phyloP scores from a whole-genome alignment of 2,113 vertebrate genomes.

The Tyto alba region DNA sequence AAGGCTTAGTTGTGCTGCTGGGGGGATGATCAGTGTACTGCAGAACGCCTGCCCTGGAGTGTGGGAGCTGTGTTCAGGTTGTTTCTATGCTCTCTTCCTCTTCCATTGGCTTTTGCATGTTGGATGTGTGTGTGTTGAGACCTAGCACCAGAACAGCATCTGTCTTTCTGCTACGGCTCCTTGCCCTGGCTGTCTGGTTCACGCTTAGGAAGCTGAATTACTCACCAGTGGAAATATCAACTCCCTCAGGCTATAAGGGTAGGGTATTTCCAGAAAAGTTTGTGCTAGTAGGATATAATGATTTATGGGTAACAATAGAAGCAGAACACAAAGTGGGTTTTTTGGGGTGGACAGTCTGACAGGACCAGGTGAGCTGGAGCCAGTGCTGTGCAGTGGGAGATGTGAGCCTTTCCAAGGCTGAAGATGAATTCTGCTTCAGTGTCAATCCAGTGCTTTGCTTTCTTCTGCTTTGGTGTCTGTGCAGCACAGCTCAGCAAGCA shows the following conservation, averaged over 20 bases:
- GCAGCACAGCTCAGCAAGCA: neutral
- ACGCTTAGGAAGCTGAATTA: neutral
- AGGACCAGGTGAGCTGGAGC: neutral
- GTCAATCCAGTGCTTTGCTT: neutral
- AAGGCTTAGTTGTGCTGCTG: neutral
- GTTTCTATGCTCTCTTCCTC: neutral
- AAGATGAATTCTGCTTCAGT: neutral
- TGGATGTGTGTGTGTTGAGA: neutral
- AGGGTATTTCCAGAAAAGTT: neutral
- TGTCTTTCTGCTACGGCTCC: neutral
- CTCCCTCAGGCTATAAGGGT: neutral
- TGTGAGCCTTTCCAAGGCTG: neutral
- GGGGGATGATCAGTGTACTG: accelerated
- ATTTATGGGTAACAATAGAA: neutral
- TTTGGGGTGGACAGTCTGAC: neutral
- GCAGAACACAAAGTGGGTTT: neutral
- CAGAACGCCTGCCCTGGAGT: accelerated
- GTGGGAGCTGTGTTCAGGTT: neutral
- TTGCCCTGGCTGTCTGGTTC: neutral
- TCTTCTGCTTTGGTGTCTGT: neutral
- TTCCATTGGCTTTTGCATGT: neutral
- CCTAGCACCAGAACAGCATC: neutral
- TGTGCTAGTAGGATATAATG: neutral
- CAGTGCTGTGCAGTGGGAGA: neutral
- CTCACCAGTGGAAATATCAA: neutral